Conservation (phyloP, 2,797 vertebrate genomes). For the Eupleurogrammus muticus region DNA sequence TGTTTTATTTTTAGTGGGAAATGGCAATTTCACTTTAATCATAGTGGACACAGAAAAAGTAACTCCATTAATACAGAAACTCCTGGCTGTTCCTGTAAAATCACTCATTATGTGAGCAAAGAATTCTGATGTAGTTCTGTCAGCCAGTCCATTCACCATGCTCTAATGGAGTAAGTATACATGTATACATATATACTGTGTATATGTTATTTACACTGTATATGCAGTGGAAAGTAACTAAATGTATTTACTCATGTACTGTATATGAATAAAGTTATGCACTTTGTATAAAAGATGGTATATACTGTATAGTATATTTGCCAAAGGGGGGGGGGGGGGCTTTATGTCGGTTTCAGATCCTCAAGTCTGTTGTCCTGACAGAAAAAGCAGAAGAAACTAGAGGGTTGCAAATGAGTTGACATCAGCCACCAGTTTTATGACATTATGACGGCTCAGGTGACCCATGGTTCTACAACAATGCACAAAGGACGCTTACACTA, state of each 20-base stretch:
- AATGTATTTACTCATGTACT: too few relatives aligned
- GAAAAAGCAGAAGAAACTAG: background rate
- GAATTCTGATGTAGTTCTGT: background rate
- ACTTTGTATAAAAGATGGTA: too few relatives aligned
- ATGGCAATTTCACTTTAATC: conserved; percentile 8
- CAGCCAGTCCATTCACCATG: background rate
- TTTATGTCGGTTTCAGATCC: background rate
- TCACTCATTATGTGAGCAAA: background rate
- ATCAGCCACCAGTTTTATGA: conserved; percentile 7
- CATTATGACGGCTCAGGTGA: background rate
- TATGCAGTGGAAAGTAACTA: too few relatives aligned
- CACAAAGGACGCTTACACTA: background rate
- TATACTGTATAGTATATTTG: too few relatives aligned
- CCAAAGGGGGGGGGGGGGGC: too few relatives aligned
- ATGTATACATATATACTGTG: too few relatives aligned
- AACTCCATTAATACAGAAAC: conserved; percentile 6
- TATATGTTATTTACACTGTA: too few relatives aligned
- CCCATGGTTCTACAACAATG: background rate
- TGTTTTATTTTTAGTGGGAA: conserved; percentile 8
- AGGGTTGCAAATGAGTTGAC: conserved; percentile 28
- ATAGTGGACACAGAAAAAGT: conserved; percentile 7
- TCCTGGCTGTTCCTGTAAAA: background rate
- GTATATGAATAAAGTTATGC: too few relatives aligned
- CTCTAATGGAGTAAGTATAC: background rate
- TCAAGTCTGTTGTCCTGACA: background rate